Conservation (phyloP, 2,113 vertebrate genomes). For the Elachura formosa region DNA sequence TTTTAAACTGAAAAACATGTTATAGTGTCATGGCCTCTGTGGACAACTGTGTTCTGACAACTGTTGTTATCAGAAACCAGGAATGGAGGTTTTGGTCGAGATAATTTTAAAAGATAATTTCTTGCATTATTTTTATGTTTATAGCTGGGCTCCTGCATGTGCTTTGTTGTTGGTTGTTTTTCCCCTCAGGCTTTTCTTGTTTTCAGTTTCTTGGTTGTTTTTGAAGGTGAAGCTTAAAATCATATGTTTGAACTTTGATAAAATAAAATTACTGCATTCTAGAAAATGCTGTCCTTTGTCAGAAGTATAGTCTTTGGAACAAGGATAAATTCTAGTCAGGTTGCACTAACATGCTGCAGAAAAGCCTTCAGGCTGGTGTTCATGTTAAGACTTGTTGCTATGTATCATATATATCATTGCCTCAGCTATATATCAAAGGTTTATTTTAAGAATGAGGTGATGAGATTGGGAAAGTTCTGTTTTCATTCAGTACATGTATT, state of each 20-base stretch:
- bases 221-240: not conserved
- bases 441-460: not conserved
- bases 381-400: not conserved
- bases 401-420: no score
- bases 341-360: not conserved
- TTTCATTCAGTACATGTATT: not conserved
- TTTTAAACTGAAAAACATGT: not conserved
- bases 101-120: not conserved
- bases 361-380: not conserved
- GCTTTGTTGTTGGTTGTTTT: accelerated
- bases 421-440: not conserved
- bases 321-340: not conserved
- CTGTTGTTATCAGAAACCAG: not conserved
- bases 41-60: no score
- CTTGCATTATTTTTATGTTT: not conserved
- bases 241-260: not conserved
- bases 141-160: not conserved
- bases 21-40: not conserved
- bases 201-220: not conserved
- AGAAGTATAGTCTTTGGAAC: not conserved
- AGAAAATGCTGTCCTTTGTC: not conserved
- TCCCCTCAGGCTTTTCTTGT: not conserved
- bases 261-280: not conserved
- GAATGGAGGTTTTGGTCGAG: not conserved
- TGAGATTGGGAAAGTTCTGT: not conserved